These are phyloP conservation scores for Gymnothorax reevesii DNA, from an alignment of 2,797 vertebrate genomes.

Conservation along the genomic window DNA sequence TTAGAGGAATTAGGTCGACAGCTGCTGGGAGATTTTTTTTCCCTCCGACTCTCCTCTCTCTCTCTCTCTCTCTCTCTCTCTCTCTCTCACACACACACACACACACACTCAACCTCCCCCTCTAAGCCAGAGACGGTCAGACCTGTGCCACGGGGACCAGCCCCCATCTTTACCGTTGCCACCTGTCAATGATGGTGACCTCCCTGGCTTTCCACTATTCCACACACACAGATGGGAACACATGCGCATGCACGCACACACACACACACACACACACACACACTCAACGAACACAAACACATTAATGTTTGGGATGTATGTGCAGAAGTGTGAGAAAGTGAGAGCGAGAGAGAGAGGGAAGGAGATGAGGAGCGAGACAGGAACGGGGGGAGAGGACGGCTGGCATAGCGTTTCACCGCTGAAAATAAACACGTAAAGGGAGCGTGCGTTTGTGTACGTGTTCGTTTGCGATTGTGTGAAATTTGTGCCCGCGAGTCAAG, in stretches of 20 bases:
- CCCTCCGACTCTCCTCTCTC: slow-evolving; percentile 40
- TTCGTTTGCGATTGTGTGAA: slow-evolving; percentile 22
- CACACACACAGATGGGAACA: slow-evolving; percentile 37
- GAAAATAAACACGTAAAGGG: slow-evolving; percentile 23
- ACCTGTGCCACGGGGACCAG: slow-evolving; percentile 69
- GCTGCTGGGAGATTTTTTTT: slow-evolving; percentile 83
- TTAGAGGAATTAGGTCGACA: slow-evolving; percentile 95
- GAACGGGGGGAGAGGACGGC: slow-evolving; percentile 50
- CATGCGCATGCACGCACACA: slow-evolving; percentile 58
- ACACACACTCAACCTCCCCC: slow-evolving; percentile 6
- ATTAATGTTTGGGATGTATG: slow-evolving; percentile 56
- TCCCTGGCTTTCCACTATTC: slow-evolving; percentile 28
- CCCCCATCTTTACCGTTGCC: slow-evolving; percentile 72
- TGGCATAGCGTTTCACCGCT: slow-evolving; percentile 28
- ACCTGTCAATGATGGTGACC: slow-evolving; percentile 69
- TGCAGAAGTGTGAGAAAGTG: slow-evolving; percentile 41
- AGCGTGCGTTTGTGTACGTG: slow-evolving; percentile 19
- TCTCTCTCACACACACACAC: slow-evolving; percentile 39
- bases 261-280: slow-evolving; percentile 45
- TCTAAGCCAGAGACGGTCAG: slow-evolving; percentile 65
- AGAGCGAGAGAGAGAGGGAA: slow-evolving; percentile 27
- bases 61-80: slow-evolving; percentile 31
- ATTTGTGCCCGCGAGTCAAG: slow-evolving; percentile 5
- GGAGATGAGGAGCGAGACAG: slow-evolving; percentile 51
- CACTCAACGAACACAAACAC: slow-evolving; percentile 53